These are phyloP conservation scores for Calliphora vicina DNA, from an alignment of 1,140 invertebrate genomes.

Conservation along the genomic window DNA sequence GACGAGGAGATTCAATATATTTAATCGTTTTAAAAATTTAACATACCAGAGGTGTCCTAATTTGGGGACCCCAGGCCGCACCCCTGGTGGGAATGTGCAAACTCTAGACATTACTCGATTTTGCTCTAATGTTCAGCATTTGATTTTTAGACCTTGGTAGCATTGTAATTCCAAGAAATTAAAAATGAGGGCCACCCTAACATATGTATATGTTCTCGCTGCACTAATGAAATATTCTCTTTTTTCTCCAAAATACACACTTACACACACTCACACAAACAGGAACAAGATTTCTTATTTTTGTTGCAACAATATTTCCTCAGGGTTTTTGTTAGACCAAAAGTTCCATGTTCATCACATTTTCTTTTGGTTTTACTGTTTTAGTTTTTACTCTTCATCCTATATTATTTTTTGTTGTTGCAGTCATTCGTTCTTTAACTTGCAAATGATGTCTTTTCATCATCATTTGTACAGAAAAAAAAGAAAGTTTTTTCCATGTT, in stretches of 20 bases:
- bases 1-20: too few species aligned
- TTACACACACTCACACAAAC: background rate
- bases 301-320: background rate
- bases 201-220: background rate
- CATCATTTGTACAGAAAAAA: background rate
- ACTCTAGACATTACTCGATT: too few species aligned
- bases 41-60: too few species aligned
- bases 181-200: too few species aligned
- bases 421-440: background rate
- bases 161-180: too few species aligned
- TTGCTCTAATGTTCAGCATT: too few species aligned
- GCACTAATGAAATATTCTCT: background rate
- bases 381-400: background rate
- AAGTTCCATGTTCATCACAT: slow-evolving; percentile 3
- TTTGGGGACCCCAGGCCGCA: too few species aligned
- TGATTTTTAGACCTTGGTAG: too few species aligned
- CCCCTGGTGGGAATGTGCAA: too few species aligned
- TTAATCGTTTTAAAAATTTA: too few species aligned
- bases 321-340: background rate
- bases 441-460: slow-evolving; percentile 5
- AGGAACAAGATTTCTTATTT: background rate
- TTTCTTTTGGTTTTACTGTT: background rate
- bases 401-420: too few species aligned
- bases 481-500: background rate
- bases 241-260: background rate